These are phyloP conservation scores for Cebidichthys violaceus DNA, from an alignment of 2,113 vertebrate species.

Conservation along the genomic window DNA sequence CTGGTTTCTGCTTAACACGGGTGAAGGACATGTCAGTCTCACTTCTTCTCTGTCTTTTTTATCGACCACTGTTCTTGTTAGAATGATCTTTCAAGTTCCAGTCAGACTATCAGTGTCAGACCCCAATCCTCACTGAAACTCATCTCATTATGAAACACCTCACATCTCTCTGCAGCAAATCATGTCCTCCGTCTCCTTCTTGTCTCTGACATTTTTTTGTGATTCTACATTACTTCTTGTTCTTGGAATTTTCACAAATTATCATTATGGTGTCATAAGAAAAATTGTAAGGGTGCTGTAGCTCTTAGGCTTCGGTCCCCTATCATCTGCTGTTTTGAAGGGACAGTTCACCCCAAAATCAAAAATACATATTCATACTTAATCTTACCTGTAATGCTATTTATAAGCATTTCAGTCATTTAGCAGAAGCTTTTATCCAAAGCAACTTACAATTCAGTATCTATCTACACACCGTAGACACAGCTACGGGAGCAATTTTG, in stretches of 20 bases:
- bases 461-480: no score
- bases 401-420: no score
- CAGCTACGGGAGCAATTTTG: no score
- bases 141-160: constrained; percentile 34
- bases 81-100: neutral
- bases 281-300: neutral
- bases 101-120: neutral
- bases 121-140: neutral
- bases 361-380: neutral
- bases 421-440: no score
- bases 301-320: neutral
- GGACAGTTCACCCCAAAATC: neutral
- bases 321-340: neutral
- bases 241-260: neutral
- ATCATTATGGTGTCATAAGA: constrained; percentile 5
- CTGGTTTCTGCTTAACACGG: constrained; percentile 4
- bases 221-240: neutral
- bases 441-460: no score
- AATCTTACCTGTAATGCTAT: neutral
- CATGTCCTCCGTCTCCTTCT: constrained; percentile 5
- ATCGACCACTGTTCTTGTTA: neutral
- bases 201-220: neutral
- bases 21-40: neutral
- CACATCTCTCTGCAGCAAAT: constrained; percentile 19
- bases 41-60: neutral